phyloP scores from a whole-genome alignment of 1,140 invertebrate species.

The Lasioglossum albipes region DNA sequence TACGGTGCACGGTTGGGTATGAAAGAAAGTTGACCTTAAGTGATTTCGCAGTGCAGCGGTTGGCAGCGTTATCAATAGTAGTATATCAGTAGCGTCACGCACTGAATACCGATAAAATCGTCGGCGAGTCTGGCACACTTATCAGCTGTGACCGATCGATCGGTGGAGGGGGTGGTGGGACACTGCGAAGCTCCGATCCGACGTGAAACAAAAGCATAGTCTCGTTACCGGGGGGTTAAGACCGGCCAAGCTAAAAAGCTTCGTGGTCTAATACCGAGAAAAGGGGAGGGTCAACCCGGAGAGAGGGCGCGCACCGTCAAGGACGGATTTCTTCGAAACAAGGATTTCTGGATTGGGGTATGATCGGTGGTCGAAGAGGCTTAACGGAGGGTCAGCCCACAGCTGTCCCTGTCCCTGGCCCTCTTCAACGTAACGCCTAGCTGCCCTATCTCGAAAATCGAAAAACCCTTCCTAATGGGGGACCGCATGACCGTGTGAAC shows the following conservation, averaged over 20 bases:
- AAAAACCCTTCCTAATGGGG: not conserved
- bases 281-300: not conserved
- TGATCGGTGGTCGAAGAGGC: not conserved
- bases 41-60: constrained; percentile 41
- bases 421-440: not conserved
- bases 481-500: not conserved
- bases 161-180: constrained; percentile 43
- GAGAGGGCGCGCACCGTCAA: constrained; percentile 2
- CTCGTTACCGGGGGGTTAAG: constrained; percentile 60
- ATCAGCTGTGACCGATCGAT: constrained; percentile 56
- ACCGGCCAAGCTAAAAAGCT: constrained; percentile 37
- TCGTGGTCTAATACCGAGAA: constrained; percentile 27
- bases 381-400: not conserved
- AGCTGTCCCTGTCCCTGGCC: not conserved
- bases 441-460: not conserved
- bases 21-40: constrained; percentile 45
- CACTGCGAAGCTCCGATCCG: constrained; percentile 18
- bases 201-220: constrained; percentile 58
- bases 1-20: not conserved
- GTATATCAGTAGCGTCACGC: constrained; percentile 52
- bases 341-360: not conserved
- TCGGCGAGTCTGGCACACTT: constrained; percentile 37
- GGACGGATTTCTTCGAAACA: constrained; percentile 28
- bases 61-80: constrained; percentile 41
- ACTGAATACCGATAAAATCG: constrained; percentile 53